Evolutionary conservation across 2,113 vertebrate genomes (phyloP).

Genomic region (Hipposideros armiger): DNA sequence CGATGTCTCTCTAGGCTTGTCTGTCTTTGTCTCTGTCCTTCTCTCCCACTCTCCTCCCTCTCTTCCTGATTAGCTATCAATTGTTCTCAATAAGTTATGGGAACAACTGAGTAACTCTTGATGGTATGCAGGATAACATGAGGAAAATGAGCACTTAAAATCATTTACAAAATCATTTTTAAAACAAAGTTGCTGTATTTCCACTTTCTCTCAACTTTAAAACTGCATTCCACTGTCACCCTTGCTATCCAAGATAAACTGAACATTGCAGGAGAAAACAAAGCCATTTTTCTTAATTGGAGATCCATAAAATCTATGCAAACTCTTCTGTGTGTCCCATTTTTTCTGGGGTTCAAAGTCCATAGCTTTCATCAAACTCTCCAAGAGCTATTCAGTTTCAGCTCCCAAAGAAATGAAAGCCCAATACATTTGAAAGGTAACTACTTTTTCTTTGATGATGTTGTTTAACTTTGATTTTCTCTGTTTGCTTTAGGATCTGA

Average conservation of each 20-base stretch:
- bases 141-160: background rate
- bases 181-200: background rate
- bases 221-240: background rate
- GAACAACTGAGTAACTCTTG: background rate
- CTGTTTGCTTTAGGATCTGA: slow-evolving; percentile 23
- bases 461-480: slow-evolving; percentile 5
- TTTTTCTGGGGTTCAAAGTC: slow-evolving; percentile 11
- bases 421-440: background rate
- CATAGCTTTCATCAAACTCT: background rate
- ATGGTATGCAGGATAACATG: background rate
- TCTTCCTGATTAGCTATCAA: background rate
- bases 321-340: background rate
- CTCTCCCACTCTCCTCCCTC: background rate
- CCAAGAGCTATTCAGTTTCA: slow-evolving; percentile 22
- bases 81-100: background rate
- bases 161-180: slow-evolving; percentile 16
- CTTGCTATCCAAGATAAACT: background rate
- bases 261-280: background rate
- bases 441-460: background rate
- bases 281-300: background rate
- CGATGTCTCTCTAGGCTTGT: background rate
- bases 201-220: background rate
- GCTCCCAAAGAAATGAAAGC: background rate
- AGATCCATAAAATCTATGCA: background rate
- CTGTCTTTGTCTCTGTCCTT: background rate